Evolutionary conservation across 2,113 vertebrate genomes (phyloP).

Genomic region (Callipepla squamata): DNA sequence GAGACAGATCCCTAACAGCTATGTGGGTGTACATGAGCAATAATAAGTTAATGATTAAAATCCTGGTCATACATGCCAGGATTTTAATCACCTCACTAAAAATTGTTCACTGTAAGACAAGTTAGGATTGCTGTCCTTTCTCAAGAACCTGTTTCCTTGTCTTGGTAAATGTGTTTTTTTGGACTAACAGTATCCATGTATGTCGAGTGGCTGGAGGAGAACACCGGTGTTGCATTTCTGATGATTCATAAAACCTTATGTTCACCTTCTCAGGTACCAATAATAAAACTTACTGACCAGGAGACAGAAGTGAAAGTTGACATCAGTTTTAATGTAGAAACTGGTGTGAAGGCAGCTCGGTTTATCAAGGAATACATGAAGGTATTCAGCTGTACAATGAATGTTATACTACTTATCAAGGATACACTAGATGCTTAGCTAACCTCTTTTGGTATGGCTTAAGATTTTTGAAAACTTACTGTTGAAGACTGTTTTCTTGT

Average conservation of each 20-base stretch:
- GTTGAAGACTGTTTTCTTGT: neutral
- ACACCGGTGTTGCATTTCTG: neutral
- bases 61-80: neutral
- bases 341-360: conserved; percentile 94
- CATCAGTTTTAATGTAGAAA: conserved; percentile 99
- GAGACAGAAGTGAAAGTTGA: conserved; percentile 98
- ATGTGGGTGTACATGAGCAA: neutral
- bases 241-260: neutral
- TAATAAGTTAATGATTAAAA: neutral
- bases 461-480: neutral
- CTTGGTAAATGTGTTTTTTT: neutral
- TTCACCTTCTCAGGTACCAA: conserved; percentile 87
- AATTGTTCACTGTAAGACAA: neutral
- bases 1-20: neutral
- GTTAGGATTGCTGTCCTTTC: neutral
- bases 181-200: neutral
- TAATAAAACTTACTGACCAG: conserved; percentile 98
- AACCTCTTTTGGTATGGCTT: neutral
- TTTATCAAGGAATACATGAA: conserved; percentile 97
- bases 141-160: neutral
- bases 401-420: neutral
- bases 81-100: neutral
- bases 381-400: conserved; percentile 73
- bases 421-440: neutral
- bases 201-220: neutral